Conservation (phyloP, 92 coral and sea anemone genomes). For the Palythoa caribaeorum region DNA sequence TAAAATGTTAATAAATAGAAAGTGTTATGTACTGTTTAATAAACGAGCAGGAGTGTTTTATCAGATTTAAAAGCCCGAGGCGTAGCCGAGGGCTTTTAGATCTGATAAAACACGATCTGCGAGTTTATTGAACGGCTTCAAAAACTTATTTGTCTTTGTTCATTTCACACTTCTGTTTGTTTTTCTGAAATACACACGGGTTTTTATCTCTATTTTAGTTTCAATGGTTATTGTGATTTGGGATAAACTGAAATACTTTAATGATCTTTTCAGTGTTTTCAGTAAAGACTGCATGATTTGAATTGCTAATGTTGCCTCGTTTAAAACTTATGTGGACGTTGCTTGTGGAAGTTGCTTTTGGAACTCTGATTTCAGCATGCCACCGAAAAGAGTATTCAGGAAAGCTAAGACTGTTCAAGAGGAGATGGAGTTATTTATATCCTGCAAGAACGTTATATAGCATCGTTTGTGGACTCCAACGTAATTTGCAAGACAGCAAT, state of each 20-base stretch:
- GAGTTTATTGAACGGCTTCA: slow-evolving; percentile 60
- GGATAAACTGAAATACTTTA: slow-evolving; percentile 24
- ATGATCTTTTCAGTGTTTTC: slow-evolving; percentile 28
- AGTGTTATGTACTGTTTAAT: no score
- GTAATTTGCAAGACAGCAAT: slow-evolving; percentile 13
- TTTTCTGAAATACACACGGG: slow-evolving; percentile 21
- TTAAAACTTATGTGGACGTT: slow-evolving; percentile 15
- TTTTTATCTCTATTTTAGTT: slow-evolving; percentile 35
- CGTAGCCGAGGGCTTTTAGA: slow-evolving; percentile 19
- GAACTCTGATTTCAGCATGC: slow-evolving; percentile 34
- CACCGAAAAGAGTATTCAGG: slow-evolving; percentile 60
- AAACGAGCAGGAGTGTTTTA: no score
- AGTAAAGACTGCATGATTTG: slow-evolving; percentile 35
- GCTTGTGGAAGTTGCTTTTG: slow-evolving; percentile 19
- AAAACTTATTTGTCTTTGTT: slow-evolving; percentile 42
- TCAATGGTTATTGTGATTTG: slow-evolving; percentile 32
- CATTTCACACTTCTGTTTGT: slow-evolving; percentile 11
- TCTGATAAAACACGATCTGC: slow-evolving; percentile 64
- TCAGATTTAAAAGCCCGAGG: no score
- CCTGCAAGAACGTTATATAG: slow-evolving; percentile 66
- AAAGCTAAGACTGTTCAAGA: slow-evolving; percentile 52
- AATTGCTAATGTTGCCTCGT: slow-evolving; percentile 12
- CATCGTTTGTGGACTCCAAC: slow-evolving; percentile 55
- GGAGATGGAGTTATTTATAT: slow-evolving; percentile 50
- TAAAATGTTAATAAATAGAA: no score